These are phyloP conservation scores for Drosophila ambigua DNA, from an alignment of 1,140 invertebrate genomes.

Conservation along the genomic window DNA sequence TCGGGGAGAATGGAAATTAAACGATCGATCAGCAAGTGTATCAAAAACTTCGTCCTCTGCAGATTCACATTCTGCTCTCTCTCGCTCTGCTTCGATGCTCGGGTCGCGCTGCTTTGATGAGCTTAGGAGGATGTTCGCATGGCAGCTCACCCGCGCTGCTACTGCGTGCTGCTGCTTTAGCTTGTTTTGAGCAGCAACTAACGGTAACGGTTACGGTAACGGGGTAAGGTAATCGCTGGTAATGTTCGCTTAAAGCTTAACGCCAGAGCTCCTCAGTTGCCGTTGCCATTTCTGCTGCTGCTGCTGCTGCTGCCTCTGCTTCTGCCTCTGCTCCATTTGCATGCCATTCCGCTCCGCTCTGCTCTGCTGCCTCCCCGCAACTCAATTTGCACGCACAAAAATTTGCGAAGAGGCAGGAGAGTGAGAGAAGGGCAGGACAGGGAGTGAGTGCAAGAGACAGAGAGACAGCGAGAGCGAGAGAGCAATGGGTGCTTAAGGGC, in stretches of 20 bases:
- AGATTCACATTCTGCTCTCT: not conserved
- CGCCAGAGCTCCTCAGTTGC: constrained; percentile 18
- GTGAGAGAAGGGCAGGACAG: not conserved
- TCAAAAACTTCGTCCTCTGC: too few relatives aligned
- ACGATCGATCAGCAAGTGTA: too few relatives aligned
- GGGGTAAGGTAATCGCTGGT: constrained; percentile 77
- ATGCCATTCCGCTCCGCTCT: not conserved
- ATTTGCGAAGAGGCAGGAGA: constrained; percentile 7
- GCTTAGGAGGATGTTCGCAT: constrained; percentile 35
- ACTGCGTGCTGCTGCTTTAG: constrained; percentile 21
- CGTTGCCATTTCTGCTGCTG: not conserved
- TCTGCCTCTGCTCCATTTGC: constrained; percentile 17
- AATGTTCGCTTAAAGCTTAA: constrained; percentile 71
- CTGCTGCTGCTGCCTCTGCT: not conserved
- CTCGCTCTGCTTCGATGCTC: not conserved
- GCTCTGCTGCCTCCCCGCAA: not conserved
- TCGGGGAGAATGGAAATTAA: too few relatives aligned
- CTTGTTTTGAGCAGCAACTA: constrained; percentile 57
- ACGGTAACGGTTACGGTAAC: constrained; percentile 50
- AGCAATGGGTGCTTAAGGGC: not conserved
- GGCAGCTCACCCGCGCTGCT: too few relatives aligned
- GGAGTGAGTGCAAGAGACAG: not conserved
- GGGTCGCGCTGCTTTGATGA: constrained; percentile 31
- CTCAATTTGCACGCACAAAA: constrained; percentile 71
- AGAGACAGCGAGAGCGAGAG: not conserved